phyloP scores from a whole-genome alignment of 2,113 vertebrate species.

The Patagioenas fasciata region DNA sequence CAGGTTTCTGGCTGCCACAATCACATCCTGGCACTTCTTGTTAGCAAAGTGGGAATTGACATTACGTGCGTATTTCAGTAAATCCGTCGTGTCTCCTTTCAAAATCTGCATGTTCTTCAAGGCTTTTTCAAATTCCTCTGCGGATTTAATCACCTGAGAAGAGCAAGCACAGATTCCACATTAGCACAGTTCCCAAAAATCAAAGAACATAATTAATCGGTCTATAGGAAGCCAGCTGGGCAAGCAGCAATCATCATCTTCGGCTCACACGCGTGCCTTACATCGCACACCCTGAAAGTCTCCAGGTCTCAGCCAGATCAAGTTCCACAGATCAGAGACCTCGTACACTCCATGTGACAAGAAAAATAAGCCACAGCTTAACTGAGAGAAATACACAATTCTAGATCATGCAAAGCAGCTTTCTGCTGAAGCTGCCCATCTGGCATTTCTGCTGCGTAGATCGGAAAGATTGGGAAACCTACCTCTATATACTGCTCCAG shows the following conservation, averaged over 20 bases:
- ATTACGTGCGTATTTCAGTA: slow-evolving; percentile 90
- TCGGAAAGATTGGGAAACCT: background rate
- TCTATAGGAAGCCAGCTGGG: background rate
- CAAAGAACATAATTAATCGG: background rate
- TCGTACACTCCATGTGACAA: rapidly evolving
- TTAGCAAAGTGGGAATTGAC: slow-evolving; percentile 94
- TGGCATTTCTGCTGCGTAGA: background rate
- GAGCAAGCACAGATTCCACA: background rate
- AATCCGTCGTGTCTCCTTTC: slow-evolving; percentile 83
- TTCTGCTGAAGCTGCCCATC: background rate
- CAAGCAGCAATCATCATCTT: background rate
- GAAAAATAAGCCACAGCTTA: background rate
- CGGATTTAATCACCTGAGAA: slow-evolving; percentile 89
- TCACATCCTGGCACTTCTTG: slow-evolving; percentile 96
- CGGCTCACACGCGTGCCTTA: background rate
- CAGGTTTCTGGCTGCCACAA: slow-evolving; percentile 89
- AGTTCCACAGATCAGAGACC: background rate
- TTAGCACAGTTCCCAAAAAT: background rate
- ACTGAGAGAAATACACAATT: background rate
- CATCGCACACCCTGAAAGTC: background rate
- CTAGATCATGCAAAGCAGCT: background rate
- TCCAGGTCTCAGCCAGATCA: background rate
- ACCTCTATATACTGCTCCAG: slow-evolving; percentile 90
- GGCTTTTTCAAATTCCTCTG: slow-evolving; percentile 88
- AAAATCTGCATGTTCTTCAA: slow-evolving; percentile 88